These are phyloP conservation scores for Trogon melanurus DNA, from an alignment of 2,113 vertebrate species.

Conservation along the genomic window DNA sequence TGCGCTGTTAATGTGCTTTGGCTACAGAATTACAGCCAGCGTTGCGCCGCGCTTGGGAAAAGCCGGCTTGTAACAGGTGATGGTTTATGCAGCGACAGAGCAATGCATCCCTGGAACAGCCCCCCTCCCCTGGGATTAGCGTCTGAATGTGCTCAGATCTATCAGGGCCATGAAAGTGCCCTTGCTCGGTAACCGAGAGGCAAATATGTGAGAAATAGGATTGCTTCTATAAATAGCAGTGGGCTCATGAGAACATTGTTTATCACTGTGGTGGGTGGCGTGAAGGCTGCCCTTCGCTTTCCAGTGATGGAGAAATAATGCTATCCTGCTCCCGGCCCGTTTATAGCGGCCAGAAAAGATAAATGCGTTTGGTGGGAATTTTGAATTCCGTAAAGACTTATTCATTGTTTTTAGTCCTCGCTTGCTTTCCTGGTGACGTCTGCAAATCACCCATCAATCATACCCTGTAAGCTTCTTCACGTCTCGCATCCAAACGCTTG, in stretches of 20 bases:
- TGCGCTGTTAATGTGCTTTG: neutral
- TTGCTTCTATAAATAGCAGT: conserved; percentile 60
- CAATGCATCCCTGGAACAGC: neutral
- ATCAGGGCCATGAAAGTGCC: conserved; percentile 43
- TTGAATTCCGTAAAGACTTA: conserved; percentile 39
- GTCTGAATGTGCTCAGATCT: neutral
- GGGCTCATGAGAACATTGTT: conserved; percentile 54
- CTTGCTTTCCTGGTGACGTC: neutral
- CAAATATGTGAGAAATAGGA: conserved; percentile 63
- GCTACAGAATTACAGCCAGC: neutral
- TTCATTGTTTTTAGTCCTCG: conserved; percentile 23
- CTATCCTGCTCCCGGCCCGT: neutral
- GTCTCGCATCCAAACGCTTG: neutral
- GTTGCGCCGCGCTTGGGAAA: neutral
- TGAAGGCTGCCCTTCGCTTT: conserved; percentile 46
- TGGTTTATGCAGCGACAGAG: neutral
- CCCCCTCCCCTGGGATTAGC: conserved; percentile 2
- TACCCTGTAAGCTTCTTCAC: neutral
- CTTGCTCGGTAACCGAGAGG: conserved; percentile 52
- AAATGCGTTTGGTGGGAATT: conserved; percentile 46
- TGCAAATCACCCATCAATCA: neutral
- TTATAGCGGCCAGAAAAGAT: conserved; percentile 19
- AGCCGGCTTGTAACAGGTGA: neutral
- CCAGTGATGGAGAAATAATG: neutral
- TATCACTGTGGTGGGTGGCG: neutral